These are phyloP conservation scores for Asarcornis scutulata DNA, from an alignment of 2,113 vertebrate species.

Conservation along the genomic window DNA sequence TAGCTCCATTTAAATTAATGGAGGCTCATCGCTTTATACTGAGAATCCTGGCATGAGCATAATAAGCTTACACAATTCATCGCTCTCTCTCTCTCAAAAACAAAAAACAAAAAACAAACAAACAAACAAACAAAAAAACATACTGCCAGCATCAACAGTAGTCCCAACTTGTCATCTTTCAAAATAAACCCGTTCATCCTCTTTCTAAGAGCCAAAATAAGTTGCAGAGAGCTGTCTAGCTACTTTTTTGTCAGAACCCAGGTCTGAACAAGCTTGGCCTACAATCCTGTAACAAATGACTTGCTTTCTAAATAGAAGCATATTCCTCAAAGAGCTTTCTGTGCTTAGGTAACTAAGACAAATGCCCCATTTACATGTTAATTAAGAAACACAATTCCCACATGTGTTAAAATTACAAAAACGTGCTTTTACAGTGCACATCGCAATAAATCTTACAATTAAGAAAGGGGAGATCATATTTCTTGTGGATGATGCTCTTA, in stretches of 20 bases:
- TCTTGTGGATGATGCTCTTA: neutral
- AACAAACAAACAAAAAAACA: neutral
- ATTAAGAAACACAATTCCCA: slow-evolving; percentile 49
- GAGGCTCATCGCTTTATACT: neutral
- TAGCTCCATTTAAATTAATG: neutral
- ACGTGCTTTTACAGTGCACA: neutral
- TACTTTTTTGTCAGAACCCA: neutral
- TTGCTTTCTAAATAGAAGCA: neutral
- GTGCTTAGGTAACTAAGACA: slow-evolving; percentile 55
- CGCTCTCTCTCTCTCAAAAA: neutral
- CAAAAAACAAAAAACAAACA: too few species aligned
- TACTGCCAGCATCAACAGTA: neutral
- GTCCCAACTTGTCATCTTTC: neutral
- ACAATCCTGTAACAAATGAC: slow-evolving; percentile 19
- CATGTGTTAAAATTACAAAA: neutral
- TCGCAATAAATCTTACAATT: slow-evolving; percentile 36
- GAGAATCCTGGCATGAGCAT: neutral
- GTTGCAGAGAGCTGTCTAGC: neutral
- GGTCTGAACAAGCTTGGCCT: neutral
- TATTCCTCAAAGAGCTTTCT: slow-evolving; percentile 38
- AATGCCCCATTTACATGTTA: slow-evolving; percentile 62
- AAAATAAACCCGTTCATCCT: neutral
- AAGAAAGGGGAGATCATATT: neutral
- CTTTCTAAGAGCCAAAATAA: neutral
- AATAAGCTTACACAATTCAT: neutral